Percentiles rank a stretch among this genome's conserved stretches.
phyloP scores from a whole-genome alignment of 2,888 invertebrate species.

The Sinelater perroti region DNA sequence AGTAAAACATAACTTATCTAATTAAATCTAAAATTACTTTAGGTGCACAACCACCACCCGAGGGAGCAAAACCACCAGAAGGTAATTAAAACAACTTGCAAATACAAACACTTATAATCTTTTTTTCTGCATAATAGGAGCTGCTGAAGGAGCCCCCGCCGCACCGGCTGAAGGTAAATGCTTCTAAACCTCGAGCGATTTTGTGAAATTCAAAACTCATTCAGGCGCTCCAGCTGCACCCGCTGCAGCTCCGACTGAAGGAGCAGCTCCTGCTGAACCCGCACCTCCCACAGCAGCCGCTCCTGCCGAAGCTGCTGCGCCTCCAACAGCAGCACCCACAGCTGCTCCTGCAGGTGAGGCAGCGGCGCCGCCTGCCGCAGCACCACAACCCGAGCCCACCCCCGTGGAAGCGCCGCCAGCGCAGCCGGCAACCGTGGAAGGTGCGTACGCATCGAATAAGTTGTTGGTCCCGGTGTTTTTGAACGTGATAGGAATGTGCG shows the following conservation, averaged over 20 bases:
- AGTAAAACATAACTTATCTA: too few relatives aligned
- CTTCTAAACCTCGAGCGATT: too few relatives aligned
- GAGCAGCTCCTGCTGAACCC: slow-evolving; percentile 30
- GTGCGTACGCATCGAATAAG: slow-evolving; percentile 20
- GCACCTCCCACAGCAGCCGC: slow-evolving; percentile 38
- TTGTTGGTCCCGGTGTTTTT: not conserved
- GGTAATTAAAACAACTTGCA: too few relatives aligned
- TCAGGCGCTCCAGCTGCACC: slow-evolving; percentile 15
- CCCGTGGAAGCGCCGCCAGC: slow-evolving; percentile 54
- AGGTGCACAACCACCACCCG: slow-evolving; percentile 37
- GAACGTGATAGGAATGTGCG: slow-evolving; percentile 1
- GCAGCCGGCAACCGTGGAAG: slow-evolving; percentile 48
- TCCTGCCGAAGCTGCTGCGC: slow-evolving; percentile 47
- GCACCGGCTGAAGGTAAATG: slow-evolving; percentile 39
- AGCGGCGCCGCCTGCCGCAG: slow-evolving; percentile 35
- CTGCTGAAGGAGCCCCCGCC: slow-evolving; percentile 41
- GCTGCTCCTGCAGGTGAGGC: slow-evolving; percentile 32
- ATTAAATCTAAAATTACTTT: not conserved
- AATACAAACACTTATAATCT: too few relatives aligned
- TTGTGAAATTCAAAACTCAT: not conserved
- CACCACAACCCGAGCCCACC: slow-evolving; percentile 52
- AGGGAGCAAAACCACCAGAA: slow-evolving; percentile 39
- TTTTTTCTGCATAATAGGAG: slow-evolving; percentile 10
- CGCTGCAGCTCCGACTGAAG: slow-evolving; percentile 36
- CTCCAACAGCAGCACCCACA: slow-evolving; percentile 50